phyloP scores from a whole-genome alignment of 53 echinoderm and acorn worm genomes.

The Echinarachnius parma region DNA sequence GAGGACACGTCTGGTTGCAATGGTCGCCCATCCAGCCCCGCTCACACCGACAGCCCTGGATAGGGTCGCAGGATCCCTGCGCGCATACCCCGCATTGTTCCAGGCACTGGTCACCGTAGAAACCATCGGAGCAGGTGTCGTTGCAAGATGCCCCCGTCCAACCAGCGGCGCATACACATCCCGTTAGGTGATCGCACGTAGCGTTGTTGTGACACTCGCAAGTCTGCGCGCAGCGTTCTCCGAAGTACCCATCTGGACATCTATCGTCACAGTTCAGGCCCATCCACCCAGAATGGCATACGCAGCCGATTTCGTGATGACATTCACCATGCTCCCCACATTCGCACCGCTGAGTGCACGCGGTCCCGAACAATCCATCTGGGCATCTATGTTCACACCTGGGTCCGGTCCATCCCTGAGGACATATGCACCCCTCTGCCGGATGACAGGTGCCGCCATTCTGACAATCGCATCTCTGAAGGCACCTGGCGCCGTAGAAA shows the following conservation, averaged over 20 bases:
- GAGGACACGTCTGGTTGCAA: conserved; percentile 51
- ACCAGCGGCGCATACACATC: conserved; percentile 47
- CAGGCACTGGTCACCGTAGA: conserved; percentile 62
- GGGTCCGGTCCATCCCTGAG: conserved; percentile 47
- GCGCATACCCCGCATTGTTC: conserved; percentile 58
- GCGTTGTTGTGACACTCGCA: conserved; percentile 41
- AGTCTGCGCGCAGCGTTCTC: conserved; percentile 22
- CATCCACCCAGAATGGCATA: conserved; percentile 45
- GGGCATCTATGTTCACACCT: conserved; percentile 41
- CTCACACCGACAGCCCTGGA: conserved; percentile 56
- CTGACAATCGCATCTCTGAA: conserved; percentile 47
- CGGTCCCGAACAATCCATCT: conserved; percentile 47
- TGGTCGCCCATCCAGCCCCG: conserved; percentile 63
- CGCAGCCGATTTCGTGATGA: conserved; percentile 21
- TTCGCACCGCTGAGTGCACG: conserved; percentile 49
- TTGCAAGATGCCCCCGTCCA: conserved; percentile 70
- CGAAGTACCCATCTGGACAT: conserved; percentile 34
- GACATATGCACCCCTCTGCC: conserved; percentile 19
- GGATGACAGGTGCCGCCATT: conserved; percentile 33
- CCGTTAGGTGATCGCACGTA: conserved; percentile 34
- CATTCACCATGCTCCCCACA: conserved; percentile 50
- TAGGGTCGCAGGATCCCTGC: conserved; percentile 53
- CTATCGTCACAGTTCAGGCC: conserved; percentile 21
- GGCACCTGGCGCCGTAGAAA: conserved; percentile 26
- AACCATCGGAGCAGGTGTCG: conserved; percentile 54